A percentile compares a stretch with the other conserved stretches of the same genome.
phyloP scores from a whole-genome alignment of 2,113 vertebrate genomes.

The Origma solitaria region DNA sequence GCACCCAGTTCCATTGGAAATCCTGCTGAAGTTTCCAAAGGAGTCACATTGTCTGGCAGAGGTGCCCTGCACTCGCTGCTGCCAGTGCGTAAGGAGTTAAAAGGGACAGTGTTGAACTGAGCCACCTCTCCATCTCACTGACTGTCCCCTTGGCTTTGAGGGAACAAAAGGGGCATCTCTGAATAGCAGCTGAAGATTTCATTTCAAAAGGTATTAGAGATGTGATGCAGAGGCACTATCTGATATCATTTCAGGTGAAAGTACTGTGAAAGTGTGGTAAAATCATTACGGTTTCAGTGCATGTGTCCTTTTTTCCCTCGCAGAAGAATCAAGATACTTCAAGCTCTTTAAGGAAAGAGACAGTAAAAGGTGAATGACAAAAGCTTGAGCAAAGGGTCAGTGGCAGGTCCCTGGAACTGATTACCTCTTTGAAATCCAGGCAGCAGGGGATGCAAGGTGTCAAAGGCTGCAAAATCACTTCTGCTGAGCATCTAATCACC shows the following conservation, averaged over 20 bases:
- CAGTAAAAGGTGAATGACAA: slow-evolving; percentile 23
- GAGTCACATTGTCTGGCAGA: neutral
- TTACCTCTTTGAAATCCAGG: slow-evolving; percentile 30
- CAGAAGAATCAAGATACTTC: slow-evolving; percentile 10
- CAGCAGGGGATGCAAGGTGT: slow-evolving; percentile 1
- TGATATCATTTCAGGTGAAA: neutral
- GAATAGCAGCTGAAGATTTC: neutral
- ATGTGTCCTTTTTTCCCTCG: neutral
- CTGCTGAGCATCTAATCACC: slow-evolving; percentile 23
- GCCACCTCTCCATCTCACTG: neutral
- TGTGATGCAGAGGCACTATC: neutral
- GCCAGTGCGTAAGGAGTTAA: rapidly evolving
- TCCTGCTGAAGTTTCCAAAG: neutral
- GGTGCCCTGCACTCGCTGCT: rapidly evolving
- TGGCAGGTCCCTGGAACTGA: slow-evolving; percentile 12
- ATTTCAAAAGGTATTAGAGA: neutral
- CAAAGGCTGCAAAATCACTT: slow-evolving; percentile 23
- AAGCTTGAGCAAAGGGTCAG: slow-evolving; percentile 35
- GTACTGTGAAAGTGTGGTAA: neutral
- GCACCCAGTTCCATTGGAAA: neutral
- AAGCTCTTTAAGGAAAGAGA: slow-evolving; percentile 24
- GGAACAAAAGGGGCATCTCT: neutral
- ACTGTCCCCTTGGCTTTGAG: neutral
- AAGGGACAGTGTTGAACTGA: neutral
- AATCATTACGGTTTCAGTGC: neutral